Percentiles rank a stretch among this genome's conserved stretches.
phyloP scores from a whole-genome alignment of 37 sponge, comb jelly and placozoan genomes.

The Tethya wilhelma region DNA sequence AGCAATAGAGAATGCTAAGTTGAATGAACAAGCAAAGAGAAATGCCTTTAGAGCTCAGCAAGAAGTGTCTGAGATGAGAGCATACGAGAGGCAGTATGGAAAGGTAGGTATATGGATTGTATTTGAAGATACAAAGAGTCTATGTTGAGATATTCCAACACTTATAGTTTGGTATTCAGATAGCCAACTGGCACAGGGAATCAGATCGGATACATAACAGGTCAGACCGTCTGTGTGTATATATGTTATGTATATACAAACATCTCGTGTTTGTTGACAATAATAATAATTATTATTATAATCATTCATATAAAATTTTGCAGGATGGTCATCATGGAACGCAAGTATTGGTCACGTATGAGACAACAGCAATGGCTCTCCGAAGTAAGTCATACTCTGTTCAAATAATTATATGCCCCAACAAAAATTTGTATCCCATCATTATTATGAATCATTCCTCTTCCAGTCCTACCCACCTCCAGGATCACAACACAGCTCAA shows the following conservation, averaged over 20 bases:
- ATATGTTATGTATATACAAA: background rate
- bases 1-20: constrained; percentile 48
- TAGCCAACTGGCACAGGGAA: constrained; percentile 80
- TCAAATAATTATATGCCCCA: background rate
- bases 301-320: too few species aligned
- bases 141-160: too few species aligned
- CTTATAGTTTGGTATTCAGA: constrained; percentile 38
- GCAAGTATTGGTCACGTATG: constrained; percentile 28
- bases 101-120: constrained; percentile 32
- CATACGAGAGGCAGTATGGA: constrained; percentile 73
- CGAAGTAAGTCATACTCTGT: background rate
- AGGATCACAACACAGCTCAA: too few species aligned
- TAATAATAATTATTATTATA: too few species aligned
- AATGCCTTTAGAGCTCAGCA: constrained; percentile 50
- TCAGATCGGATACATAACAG: constrained; percentile 80
- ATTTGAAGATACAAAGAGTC: too few species aligned
- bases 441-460: too few species aligned
- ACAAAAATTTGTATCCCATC: too few species aligned
- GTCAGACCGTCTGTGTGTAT: constrained; percentile 10
- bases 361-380: constrained; percentile 1
- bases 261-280: background rate
- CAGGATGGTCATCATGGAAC: constrained; percentile 41
- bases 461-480: too few species aligned
- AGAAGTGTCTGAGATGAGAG: constrained; percentile 42
- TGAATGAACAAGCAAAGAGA: constrained; percentile 55